A percentile compares a stretch with the other conserved stretches of the same genome.
These are phyloP conservation scores for Epiblema foenella DNA, from an alignment of 2,888 invertebrate species.

Conservation along the genomic window DNA sequence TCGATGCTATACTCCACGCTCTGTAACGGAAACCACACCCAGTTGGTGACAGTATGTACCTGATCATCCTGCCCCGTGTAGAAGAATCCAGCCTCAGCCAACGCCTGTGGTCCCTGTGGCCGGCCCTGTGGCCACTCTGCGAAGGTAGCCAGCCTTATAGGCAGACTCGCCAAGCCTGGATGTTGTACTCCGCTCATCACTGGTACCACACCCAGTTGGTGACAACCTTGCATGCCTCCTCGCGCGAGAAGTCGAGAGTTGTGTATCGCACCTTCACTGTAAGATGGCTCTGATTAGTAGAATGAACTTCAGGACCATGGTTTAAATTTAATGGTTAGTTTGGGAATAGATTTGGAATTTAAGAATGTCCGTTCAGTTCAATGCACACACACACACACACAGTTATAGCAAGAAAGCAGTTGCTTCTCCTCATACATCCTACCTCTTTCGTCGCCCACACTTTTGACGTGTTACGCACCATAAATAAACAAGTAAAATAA, in stretches of 20 bases:
- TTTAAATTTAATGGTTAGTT: too few relatives aligned
- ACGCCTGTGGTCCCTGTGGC: constrained; percentile 89
- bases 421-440: too few relatives aligned
- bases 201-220: constrained; percentile 69
- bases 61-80: constrained; percentile 90
- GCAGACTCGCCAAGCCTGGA: constrained; percentile 87
- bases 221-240: constrained; percentile 63
- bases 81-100: constrained; percentile 96
- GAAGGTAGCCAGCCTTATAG: constrained; percentile 88
- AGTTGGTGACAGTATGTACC: constrained; percentile 64
- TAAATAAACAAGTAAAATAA: too few relatives aligned
- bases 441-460: too few relatives aligned
- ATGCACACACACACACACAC: too few relatives aligned
- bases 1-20: constrained; percentile 84
- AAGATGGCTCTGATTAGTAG: background rate
- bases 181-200: constrained; percentile 78
- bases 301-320: background rate
- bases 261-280: constrained; percentile 73
- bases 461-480: too few relatives aligned
- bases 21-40: constrained; percentile 65
- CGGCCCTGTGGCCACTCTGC: constrained; percentile 90
- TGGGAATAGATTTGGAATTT: too few relatives aligned
- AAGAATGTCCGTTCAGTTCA: too few relatives aligned
- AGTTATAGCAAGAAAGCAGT: too few relatives aligned
- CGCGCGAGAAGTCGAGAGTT: constrained; percentile 69